A percentile compares a stretch with the other conserved stretches of the same genome.
Conservation (phyloP, 2,888 invertebrate species). For the Apamea crenata region DNA sequence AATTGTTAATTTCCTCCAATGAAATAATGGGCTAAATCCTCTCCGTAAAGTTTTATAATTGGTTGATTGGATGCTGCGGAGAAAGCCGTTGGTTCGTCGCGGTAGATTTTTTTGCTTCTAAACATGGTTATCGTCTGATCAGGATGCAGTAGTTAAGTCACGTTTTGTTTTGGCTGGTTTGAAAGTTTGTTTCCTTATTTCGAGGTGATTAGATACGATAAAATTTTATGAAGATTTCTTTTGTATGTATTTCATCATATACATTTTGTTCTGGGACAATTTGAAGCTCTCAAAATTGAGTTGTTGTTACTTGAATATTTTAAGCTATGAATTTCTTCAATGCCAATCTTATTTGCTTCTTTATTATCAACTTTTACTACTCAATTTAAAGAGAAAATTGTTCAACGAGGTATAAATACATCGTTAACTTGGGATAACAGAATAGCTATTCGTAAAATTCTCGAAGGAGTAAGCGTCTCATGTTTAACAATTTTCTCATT, state of each 20-base stretch:
- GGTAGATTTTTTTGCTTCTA: slow-evolving; percentile 61
- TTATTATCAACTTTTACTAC: slow-evolving; percentile 29
- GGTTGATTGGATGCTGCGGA: slow-evolving; percentile 82
- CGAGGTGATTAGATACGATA: slow-evolving; percentile 12
- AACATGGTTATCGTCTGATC: slow-evolving; percentile 61
- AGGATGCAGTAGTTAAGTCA: slow-evolving; percentile 58
- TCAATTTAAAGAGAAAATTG: slow-evolving; percentile 36
- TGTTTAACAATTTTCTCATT: slow-evolving; percentile 43
- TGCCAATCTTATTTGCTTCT: slow-evolving; percentile 26
- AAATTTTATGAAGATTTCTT: slow-evolving; percentile 15
- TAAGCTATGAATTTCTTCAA: neutral
- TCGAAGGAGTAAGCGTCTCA: slow-evolving; percentile 36
- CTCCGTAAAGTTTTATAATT: slow-evolving; percentile 84
- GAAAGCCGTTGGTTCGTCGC: slow-evolving; percentile 60
- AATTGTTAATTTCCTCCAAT: slow-evolving; percentile 90
- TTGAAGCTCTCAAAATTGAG: neutral
- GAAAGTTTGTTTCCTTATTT: slow-evolving; percentile 38
- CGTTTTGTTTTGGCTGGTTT: slow-evolving; percentile 44
- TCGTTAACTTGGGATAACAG: slow-evolving; percentile 46
- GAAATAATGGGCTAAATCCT: slow-evolving; percentile 89
- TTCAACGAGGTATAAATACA: slow-evolving; percentile 38
- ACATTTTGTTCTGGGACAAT: neutral
- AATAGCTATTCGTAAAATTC: slow-evolving; percentile 47
- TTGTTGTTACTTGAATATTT: neutral
- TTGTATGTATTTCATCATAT: neutral